Percentiles rank a stretch among this genome's conserved stretches.
Conservation (phyloP, 2,113 vertebrate genomes). For the Thalassoma bifasciatum region DNA sequence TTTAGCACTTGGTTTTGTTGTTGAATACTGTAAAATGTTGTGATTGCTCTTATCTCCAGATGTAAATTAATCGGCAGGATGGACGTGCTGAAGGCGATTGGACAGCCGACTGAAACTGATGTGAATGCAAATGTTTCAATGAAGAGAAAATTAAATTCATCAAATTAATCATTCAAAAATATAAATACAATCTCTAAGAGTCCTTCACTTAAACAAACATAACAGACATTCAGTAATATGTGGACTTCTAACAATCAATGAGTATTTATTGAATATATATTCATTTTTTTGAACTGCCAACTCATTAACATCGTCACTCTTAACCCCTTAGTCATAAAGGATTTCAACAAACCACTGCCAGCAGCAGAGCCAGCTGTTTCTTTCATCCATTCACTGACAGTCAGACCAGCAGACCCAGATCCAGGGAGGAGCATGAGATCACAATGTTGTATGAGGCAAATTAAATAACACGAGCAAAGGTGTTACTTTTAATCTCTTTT, state of each 20-base stretch:
- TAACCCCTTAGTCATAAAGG: conserved; percentile 49
- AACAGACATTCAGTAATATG: conserved; percentile 2
- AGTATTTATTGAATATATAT: conserved; percentile 41
- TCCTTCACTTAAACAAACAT: conserved; percentile 40
- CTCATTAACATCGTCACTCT: conserved; percentile 24
- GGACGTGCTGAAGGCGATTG: neutral
- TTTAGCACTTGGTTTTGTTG: conserved; percentile 16
- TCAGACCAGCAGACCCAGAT: neutral
- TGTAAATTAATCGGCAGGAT: conserved; percentile 4
- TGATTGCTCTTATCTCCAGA: neutral
- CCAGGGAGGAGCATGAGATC: neutral
- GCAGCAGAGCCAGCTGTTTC: conserved; percentile 53
- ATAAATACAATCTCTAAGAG: conserved; percentile 75
- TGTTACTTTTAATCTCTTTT: neutral
- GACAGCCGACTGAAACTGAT: conserved; percentile 4
- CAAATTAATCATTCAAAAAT: conserved; percentile 56
- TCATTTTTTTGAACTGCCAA: neutral
- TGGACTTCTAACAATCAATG: conserved; percentile 17
- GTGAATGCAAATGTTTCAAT: conserved; percentile 21
- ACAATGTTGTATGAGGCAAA: neutral
- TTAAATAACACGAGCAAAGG: too few species aligned
- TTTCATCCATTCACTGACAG: conserved; percentile 6
- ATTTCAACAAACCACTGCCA: conserved; percentile 54
- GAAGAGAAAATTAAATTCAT: neutral
- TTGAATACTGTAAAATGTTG: conserved; percentile 34